phyloP scores from a whole-genome alignment of 2,888 invertebrate species.

The Aquatica leii region DNA sequence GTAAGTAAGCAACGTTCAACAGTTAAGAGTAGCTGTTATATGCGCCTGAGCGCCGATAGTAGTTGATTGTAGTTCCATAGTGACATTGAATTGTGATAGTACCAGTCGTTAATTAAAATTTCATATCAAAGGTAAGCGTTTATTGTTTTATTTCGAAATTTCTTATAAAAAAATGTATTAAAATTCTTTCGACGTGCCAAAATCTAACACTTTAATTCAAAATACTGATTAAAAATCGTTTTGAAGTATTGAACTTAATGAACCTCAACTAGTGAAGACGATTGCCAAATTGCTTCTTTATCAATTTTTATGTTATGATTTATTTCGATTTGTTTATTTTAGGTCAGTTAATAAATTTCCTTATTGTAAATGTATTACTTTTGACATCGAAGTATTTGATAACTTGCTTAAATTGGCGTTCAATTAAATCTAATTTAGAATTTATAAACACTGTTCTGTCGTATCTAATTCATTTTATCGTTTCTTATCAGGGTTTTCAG shows the following conservation, averaged over 20 bases:
- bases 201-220: neutral
- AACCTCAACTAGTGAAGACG: neutral
- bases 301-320: neutral
- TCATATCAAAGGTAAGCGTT: slow-evolving; percentile 15
- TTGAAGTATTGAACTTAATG: neutral
- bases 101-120: neutral
- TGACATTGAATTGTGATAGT: slow-evolving; percentile 38
- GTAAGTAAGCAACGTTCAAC: slow-evolving; percentile 30
- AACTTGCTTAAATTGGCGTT: too few species aligned
- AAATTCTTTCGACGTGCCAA: too few species aligned
- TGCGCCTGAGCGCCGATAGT: slow-evolving; percentile 39
- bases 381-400: too few species aligned
- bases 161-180: too few species aligned
- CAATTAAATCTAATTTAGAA: too few species aligned
- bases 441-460: too few species aligned
- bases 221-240: neutral
- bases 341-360: too few species aligned
- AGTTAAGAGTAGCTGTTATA: slow-evolving; percentile 33
- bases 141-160: slow-evolving; percentile 1
- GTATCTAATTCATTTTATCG: too few species aligned
- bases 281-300: slow-evolving; percentile 8
- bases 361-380: neutral
- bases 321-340: slow-evolving; percentile 4
- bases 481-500: too few species aligned
- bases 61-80: slow-evolving; percentile 46